These are phyloP conservation scores for Pelagia noctiluca DNA, from an alignment of 30 jellyfish, hydroid and myxozoan genomes.

Conservation along the genomic window DNA sequence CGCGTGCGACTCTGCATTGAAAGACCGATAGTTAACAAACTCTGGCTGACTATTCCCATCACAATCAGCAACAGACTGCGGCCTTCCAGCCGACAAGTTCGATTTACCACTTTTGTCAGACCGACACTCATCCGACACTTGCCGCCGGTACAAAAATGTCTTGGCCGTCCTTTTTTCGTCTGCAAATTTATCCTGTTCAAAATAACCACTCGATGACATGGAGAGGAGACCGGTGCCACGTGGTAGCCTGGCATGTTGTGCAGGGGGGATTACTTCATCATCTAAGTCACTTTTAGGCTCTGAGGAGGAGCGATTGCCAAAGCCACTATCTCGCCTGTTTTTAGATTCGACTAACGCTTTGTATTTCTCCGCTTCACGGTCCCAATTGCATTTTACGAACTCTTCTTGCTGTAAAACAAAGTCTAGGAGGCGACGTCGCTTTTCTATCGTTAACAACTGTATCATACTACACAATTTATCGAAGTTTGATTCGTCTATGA, in stretches of 20 bases:
- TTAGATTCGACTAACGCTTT: conserved; percentile 26
- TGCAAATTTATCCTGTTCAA: conserved; percentile 65
- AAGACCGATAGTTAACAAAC: neutral
- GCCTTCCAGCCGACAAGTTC: conserved; percentile 35
- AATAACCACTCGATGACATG: conserved; percentile 90
- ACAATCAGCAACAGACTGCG: conserved; percentile 40
- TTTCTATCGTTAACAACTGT: conserved; percentile 77
- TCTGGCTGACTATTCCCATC: conserved; percentile 20
- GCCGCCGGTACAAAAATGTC: conserved; percentile 34
- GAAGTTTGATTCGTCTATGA: conserved; percentile 82
- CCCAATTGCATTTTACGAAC: conserved; percentile 90
- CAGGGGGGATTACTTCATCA: conserved; percentile 63
- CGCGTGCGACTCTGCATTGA: conserved; percentile 15
- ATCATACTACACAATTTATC: conserved; percentile 49
- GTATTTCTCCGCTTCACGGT: conserved; percentile 39
- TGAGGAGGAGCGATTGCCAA: conserved; percentile 90
- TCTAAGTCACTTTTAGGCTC: conserved; percentile 95
- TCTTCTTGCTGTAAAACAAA: conserved; percentile 85
- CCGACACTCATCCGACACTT: conserved; percentile 57
- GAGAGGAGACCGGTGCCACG: conserved; percentile 70
- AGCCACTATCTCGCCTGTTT: conserved; percentile 93
- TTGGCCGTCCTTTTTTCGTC: conserved; percentile 26
- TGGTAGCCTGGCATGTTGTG: conserved; percentile 5
- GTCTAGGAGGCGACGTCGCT: conserved; percentile 78
- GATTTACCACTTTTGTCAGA: conserved; percentile 59